phyloP scores from a whole-genome alignment of 2,888 invertebrate species.

The Falcaria lacertinaria region DNA sequence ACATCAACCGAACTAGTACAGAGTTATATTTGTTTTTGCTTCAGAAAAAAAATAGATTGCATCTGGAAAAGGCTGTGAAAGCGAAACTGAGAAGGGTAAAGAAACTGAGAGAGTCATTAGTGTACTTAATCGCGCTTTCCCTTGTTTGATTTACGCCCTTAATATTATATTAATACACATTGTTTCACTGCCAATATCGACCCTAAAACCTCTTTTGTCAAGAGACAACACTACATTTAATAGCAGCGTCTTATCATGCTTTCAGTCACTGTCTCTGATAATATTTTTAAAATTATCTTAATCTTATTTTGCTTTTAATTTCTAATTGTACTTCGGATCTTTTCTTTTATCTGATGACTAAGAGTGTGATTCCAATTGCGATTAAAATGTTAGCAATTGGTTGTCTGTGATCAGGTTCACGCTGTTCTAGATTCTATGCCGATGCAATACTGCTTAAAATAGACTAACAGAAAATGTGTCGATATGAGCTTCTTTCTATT shows the following conservation, averaged over 20 bases:
- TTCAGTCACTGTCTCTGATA: not conserved
- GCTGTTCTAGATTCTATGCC: not conserved
- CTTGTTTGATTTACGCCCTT: conserved; percentile 65
- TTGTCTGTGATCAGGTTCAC: not conserved
- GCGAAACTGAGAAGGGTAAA: conserved; percentile 76
- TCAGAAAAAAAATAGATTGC: conserved; percentile 80
- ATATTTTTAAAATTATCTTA: too few relatives aligned
- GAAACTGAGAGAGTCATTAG: conserved; percentile 58
- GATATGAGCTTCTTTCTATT: not conserved
- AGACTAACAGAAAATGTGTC: not conserved
- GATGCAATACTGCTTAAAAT: not conserved
- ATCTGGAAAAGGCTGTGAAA: conserved; percentile 75
- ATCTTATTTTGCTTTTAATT: too few relatives aligned
- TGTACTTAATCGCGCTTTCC: conserved; percentile 71
- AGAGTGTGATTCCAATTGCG: not conserved
- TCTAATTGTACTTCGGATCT: too few relatives aligned
- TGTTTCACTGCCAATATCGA: conserved; percentile 12
- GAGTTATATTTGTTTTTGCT: conserved; percentile 72
- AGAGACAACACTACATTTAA: conserved; percentile 30
- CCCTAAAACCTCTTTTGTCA: conserved; percentile 30
- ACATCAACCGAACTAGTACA: conserved; percentile 34
- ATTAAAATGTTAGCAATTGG: not conserved
- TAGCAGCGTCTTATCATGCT: not conserved
- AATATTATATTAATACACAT: conserved; percentile 41
- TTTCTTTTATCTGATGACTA: not conserved